phyloP scores from a whole-genome alignment of 2,797 vertebrate species.

The Chaenodraco wilsoni region DNA sequence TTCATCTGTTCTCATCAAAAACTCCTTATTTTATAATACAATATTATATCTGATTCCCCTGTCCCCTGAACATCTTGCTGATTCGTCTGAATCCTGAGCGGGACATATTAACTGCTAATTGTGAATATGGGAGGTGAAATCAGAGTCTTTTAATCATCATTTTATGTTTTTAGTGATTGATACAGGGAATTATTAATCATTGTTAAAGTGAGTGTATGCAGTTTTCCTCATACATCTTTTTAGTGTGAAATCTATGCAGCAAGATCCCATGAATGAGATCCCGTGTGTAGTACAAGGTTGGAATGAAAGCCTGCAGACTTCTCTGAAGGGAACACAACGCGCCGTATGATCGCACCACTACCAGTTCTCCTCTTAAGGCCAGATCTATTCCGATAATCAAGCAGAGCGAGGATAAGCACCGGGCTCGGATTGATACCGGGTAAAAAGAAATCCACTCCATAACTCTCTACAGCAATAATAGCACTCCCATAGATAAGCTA shows the following conservation, averaged over 20 bases:
- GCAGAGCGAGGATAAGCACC: slow-evolving; percentile 55
- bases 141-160: slow-evolving; percentile 14
- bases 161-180: slow-evolving; percentile 13
- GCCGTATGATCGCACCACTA: not conserved
- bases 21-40: not conserved
- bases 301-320: slow-evolving; percentile 45
- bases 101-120: not conserved
- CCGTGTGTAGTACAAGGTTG: slow-evolving; percentile 17
- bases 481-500: slow-evolving; percentile 78
- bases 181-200: not conserved
- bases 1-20: not conserved
- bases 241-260: slow-evolving; percentile 57
- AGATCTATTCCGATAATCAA: slow-evolving; percentile 43
- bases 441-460: slow-evolving; percentile 57
- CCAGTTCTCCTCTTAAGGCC: not conserved
- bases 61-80: slow-evolving; percentile 8
- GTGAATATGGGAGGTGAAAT: not conserved
- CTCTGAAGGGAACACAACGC: slow-evolving; percentile 8
- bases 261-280: slow-evolving; percentile 19
- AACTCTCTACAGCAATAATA: slow-evolving; percentile 80
- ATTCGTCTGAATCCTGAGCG: slow-evolving; percentile 20
- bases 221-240: slow-evolving; percentile 11
- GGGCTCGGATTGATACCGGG: slow-evolving; percentile 52
- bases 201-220: slow-evolving; percentile 22
- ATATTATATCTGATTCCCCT: not conserved